Evolutionary conservation across 2,888 invertebrate species (phyloP), one percentile per base, ranked within the genome.

Genomic region (Dryadula phaetusa): DNA sequence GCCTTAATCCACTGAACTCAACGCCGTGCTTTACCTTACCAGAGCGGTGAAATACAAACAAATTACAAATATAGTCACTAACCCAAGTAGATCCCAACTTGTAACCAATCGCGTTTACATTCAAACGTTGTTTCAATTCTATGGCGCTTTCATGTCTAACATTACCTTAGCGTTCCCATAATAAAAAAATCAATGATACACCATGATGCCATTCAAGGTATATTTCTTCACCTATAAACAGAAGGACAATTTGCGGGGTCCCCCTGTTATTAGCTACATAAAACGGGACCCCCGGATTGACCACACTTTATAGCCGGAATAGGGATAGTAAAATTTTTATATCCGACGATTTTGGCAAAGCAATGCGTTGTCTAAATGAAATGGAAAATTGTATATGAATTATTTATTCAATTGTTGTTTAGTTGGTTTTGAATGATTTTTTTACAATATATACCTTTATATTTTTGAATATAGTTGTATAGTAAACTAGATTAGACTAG

Each of bases 221-320:
- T 60, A 44, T 32, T 32, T 58, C 58, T 58, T 60, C 56, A 64
- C 56, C 64, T 54, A 58, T 64, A 56, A 58, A 49, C 47, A 40
- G 58, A 3, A 60, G 65, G 44, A 70, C 67, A 61, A 72, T 73
- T 73, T 70, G 70, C 68, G 69, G 70, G 67, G 60, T 70, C 61
- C 66, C 69, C 52, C 65, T 37, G 77, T 81, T 82, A 83, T 81
- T 78, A 73, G 78, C 56, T 56, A 71, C 72, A 79, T 82, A 82
- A 82, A 82, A 78, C 71, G 71, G 75, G 72, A 76, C 77, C 69
- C 70, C 74, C 76, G 72, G 75, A 76, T 78, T 79, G 82, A 81
- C 82, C 81, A 81, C 77, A 76, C 72, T 82, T 81, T 81, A 82
- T 75, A 65, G 75, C 77, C 74, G 74, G 75, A 77, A 80, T 80